A percentile compares a stretch with the other conserved stretches of the same genome.
Conservation (phyloP, 2,113 vertebrate genomes). For the Hippocampus zosterae region DNA sequence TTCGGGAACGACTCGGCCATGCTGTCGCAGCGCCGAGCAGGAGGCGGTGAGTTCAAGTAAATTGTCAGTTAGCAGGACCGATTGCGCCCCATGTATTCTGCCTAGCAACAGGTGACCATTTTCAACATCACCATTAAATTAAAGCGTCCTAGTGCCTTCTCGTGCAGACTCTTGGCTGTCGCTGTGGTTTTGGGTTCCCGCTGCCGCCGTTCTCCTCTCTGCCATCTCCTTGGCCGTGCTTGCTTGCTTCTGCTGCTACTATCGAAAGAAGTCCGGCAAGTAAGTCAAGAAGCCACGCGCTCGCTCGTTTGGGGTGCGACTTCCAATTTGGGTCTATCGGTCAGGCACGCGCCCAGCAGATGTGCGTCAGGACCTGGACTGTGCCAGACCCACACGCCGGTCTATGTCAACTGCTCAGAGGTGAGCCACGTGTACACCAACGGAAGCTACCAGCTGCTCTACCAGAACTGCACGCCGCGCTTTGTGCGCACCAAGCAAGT, state of each 20-base stretch:
- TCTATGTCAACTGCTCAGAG: slow-evolving; percentile 76
- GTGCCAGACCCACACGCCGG: slow-evolving; percentile 64
- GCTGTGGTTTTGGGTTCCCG: slow-evolving; percentile 51
- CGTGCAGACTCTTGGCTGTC: slow-evolving; percentile 1
- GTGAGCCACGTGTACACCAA: slow-evolving; percentile 75
- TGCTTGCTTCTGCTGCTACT: slow-evolving; percentile 37
- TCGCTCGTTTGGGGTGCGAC: no score
- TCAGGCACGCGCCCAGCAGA: slow-evolving; percentile 43
- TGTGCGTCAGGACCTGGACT: slow-evolving; percentile 33
- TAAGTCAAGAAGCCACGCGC: slow-evolving; percentile 28
- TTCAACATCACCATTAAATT: no score
- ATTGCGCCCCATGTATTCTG: no score
- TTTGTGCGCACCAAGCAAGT: slow-evolving; percentile 73
- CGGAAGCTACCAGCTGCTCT: slow-evolving; percentile 76
- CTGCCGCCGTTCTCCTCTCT: slow-evolving; percentile 36
- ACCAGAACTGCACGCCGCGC: slow-evolving; percentile 74
- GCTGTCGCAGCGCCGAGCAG: slow-evolving; percentile 45
- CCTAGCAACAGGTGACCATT: no score
- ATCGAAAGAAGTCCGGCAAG: slow-evolving; percentile 43
- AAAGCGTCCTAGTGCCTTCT: slow-evolving; percentile 5
- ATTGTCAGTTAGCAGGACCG: neutral
- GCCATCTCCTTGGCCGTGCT: slow-evolving; percentile 32
- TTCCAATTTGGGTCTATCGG: neutral
- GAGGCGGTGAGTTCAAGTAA: slow-evolving; percentile 20
- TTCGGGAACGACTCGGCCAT: slow-evolving; percentile 68